Conservation (phyloP, 2,888 invertebrate genomes). For the Ormyrus pomaceus region DNA sequence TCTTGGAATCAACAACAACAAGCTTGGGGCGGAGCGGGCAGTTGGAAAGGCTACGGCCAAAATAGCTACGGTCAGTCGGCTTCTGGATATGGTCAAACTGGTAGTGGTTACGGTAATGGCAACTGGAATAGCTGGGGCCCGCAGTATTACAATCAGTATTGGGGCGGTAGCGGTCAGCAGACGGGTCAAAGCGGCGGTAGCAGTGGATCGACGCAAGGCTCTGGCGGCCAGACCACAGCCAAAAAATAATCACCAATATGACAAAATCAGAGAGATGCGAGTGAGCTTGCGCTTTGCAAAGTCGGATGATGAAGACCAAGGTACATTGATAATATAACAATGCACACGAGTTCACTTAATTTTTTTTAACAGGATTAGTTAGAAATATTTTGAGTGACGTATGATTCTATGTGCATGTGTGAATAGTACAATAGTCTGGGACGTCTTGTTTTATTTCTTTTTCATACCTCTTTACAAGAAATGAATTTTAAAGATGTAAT, state of each 20-base stretch:
- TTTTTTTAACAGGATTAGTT: too few species aligned
- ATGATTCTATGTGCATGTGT: too few species aligned
- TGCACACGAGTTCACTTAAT: too few species aligned
- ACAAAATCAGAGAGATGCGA: constrained; percentile 9
- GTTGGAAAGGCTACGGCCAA: constrained; percentile 70
- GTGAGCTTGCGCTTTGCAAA: constrained; percentile 62
- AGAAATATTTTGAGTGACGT: too few species aligned
- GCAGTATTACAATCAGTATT: constrained; percentile 75
- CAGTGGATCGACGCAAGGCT: constrained; percentile 54
- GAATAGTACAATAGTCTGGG: too few species aligned
- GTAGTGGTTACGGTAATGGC: constrained; percentile 69
- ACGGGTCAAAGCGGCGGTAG: constrained; percentile 14
- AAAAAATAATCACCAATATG: constrained; percentile 69
- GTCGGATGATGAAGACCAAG: constrained; percentile 69
- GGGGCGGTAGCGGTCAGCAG: constrained; percentile 63
- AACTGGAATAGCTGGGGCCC: constrained; percentile 72
- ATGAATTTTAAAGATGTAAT: too few species aligned
- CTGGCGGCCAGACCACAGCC: constrained; percentile 70
- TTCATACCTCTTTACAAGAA: too few species aligned
- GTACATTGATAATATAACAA: constrained; percentile 58
- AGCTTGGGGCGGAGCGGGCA: constrained; percentile 60
- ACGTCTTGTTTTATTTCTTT: too few species aligned
- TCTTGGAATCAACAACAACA: constrained; percentile 56
- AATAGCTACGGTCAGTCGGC: constrained; percentile 8
- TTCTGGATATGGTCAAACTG: constrained; percentile 12